Evolutionary conservation across 2,797 vertebrate species (phyloP).

Genomic region (Sarcoramphus papa): DNA sequence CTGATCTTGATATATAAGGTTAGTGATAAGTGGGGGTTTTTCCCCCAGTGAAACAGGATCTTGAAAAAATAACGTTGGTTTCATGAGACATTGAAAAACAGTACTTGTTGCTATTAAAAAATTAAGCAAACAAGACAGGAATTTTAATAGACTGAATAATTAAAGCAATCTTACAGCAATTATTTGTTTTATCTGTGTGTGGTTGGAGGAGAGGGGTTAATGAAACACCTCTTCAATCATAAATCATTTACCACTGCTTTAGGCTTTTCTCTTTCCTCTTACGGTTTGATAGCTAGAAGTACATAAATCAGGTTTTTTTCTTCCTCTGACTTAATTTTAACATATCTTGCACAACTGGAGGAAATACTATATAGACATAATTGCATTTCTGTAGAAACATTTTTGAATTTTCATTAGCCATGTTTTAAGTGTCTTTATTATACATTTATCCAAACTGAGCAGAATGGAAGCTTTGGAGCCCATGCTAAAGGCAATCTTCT

Average conservation of each 20-base stretch:
- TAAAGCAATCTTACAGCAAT: conserved; percentile 29
- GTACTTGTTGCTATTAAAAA: neutral
- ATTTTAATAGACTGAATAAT: conserved; percentile 27
- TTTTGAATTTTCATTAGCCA: neutral
- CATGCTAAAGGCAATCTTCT: neutral
- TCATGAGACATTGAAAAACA: neutral
- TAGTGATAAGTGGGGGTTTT: neutral
- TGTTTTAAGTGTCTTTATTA: neutral
- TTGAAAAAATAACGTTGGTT: neutral
- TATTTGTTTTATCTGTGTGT: conserved; percentile 47
- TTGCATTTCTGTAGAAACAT: neutral
- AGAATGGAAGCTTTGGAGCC: neutral
- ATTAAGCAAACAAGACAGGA: conserved; percentile 10
- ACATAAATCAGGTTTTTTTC: neutral
- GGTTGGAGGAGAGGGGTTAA: neutral
- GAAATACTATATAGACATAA: neutral
- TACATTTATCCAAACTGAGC: neutral
- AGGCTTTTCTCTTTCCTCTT: conserved; percentile 5
- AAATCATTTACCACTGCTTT: conserved; percentile 37
- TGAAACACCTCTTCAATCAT: conserved; percentile 42
- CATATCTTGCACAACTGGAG: neutral
- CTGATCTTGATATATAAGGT: neutral
- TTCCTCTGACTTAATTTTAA: neutral
- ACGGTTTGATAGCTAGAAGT: neutral
- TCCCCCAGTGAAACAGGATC: neutral